phyloP scores from a whole-genome alignment of 2,113 vertebrate species.

The Lophius piscatorius region DNA sequence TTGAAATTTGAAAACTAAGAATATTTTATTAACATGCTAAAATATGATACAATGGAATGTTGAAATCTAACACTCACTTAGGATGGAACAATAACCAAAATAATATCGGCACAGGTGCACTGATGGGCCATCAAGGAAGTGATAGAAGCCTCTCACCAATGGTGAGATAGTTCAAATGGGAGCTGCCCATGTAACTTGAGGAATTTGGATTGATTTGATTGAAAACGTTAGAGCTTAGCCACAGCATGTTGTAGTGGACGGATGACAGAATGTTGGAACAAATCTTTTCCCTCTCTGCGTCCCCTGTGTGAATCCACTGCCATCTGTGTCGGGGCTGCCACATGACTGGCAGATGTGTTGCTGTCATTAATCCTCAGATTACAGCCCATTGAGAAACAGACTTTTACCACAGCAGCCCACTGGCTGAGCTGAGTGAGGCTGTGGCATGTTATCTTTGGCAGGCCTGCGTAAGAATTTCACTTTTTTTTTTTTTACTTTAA shows the following conservation, averaged over 20 bases:
- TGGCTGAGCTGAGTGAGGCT: slow-evolving; percentile 21
- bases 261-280: slow-evolving; percentile 45
- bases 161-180: not conserved
- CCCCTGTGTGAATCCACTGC: slow-evolving; percentile 42
- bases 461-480: no score
- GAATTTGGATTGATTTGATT: slow-evolving; percentile 26
- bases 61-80: no score
- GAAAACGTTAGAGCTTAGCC: slow-evolving; percentile 36
- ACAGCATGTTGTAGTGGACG: slow-evolving; percentile 35
- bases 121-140: not conserved
- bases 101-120: not conserved
- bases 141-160: not conserved
- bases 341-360: slow-evolving; percentile 65
- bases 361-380: slow-evolving; percentile 73
- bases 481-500: no score
- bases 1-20: no score
- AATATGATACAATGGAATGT: no score
- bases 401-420: slow-evolving; percentile 37
- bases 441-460: slow-evolving; percentile 30
- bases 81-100: no score
- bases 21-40: no score
- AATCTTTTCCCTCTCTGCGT: slow-evolving; percentile 33
- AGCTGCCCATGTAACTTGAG: slow-evolving; percentile 7
- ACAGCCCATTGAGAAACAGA: slow-evolving; percentile 54
- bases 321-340: slow-evolving; percentile 65